Percentiles rank a stretch among this genome's conserved stretches.
Conservation (phyloP, 2,113 vertebrate species). For the Cebus imitator region DNA sequence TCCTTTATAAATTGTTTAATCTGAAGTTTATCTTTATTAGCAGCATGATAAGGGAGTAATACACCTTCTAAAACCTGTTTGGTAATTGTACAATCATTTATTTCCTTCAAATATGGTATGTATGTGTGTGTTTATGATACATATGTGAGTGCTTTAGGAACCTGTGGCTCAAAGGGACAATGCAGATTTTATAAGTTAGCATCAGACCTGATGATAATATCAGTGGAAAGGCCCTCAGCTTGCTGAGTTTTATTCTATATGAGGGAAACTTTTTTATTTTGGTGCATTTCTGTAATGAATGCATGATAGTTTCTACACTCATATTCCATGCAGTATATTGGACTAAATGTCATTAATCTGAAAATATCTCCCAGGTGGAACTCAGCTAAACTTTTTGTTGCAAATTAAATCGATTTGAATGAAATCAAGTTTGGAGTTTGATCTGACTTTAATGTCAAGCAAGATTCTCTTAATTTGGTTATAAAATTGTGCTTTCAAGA, state of each 20-base stretch:
- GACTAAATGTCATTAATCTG: conserved; percentile 79
- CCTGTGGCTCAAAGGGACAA: background rate
- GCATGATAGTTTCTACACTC: conserved; percentile 13
- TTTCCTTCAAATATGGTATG: background rate
- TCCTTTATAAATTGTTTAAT: no score
- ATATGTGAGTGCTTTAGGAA: background rate
- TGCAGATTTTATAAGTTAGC: background rate
- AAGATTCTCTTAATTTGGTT: conserved; percentile 73
- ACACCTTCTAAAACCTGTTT: background rate
- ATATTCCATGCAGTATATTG: conserved; percentile 60
- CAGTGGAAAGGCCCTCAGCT: background rate
- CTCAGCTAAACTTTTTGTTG: conserved; percentile 76
- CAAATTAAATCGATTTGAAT: conserved; percentile 82
- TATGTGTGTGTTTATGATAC: background rate
- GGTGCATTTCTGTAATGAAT: conserved; percentile 34
- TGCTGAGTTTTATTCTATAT: background rate
- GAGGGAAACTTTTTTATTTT: background rate
- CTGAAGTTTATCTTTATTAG: no score
- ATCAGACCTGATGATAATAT: background rate
- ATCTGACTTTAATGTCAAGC: conserved; percentile 77
- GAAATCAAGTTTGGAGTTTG: conserved; percentile 74
- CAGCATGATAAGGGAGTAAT: no score
- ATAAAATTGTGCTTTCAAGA: conserved; percentile 53
- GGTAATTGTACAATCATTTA: background rate
- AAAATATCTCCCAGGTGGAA: conserved; percentile 79